Conservation (phyloP, 2,113 vertebrate species). For the Catagonus wagneri region DNA sequence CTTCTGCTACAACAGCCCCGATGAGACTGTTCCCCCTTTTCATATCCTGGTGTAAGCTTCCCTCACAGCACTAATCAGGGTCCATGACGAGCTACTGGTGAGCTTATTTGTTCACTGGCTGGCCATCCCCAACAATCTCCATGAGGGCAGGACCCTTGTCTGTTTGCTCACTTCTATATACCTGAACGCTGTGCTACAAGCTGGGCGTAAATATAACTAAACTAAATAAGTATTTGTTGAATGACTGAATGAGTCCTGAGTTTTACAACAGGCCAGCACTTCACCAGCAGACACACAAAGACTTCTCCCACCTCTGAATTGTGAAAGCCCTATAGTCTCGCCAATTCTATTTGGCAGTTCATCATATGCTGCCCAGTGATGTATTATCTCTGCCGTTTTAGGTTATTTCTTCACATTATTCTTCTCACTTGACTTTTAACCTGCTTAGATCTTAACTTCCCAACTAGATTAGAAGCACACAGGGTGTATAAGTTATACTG, state of each 20-base stretch:
- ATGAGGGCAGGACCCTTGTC: background rate
- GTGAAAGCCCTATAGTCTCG: background rate
- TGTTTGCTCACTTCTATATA: background rate
- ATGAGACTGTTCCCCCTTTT: background rate
- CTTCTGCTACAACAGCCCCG: background rate
- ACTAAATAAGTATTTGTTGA: background rate
- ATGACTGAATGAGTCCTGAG: background rate
- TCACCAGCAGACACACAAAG: background rate
- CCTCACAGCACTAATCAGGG: background rate
- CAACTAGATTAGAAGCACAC: background rate
- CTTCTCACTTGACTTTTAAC: conserved; percentile 2
- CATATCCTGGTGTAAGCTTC: background rate
- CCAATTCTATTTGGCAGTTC: background rate
- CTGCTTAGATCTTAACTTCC: conserved; percentile 43
- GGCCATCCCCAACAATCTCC: background rate
- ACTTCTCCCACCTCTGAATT: background rate
- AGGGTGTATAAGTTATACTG: background rate
- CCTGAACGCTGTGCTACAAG: too few relatives aligned
- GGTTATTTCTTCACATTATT: background rate
- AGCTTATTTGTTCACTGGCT: background rate
- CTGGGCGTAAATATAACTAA: too few relatives aligned
- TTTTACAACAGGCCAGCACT: background rate
- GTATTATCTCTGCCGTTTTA: background rate
- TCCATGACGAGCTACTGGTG: background rate
- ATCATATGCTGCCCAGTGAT: background rate